These are phyloP conservation scores for Thalassarche chlororhynchos DNA, from an alignment of 2,113 vertebrate species.

Conservation along the genomic window DNA sequence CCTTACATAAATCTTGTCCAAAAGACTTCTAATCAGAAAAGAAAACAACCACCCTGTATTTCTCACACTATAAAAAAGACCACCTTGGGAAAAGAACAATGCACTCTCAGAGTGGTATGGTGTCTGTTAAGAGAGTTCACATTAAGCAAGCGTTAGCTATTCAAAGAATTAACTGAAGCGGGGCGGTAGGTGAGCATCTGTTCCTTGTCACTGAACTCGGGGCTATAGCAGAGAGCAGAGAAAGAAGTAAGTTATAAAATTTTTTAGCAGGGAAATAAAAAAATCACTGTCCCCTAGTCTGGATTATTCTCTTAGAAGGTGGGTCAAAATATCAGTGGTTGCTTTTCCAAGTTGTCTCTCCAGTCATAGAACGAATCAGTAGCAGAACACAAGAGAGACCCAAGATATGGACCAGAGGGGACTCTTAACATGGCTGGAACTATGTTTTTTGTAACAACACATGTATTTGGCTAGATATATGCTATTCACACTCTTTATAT, in stretches of 20 bases:
- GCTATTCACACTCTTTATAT: not conserved
- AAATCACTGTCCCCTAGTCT: not conserved
- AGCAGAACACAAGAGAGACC: not conserved
- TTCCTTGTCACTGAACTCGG: conserved; percentile 17
- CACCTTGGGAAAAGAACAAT: conserved; percentile 40
- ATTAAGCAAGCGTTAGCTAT: not conserved
- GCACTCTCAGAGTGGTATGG: not conserved
- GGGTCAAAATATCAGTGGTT: not conserved
- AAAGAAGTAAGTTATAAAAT: not conserved
- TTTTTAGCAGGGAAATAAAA: not conserved
- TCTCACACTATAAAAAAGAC: conserved; percentile 26
- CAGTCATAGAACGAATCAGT: not conserved
- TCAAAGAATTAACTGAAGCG: not conserved
- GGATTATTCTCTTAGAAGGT: not conserved
- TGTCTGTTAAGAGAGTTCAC: conserved; percentile 5
- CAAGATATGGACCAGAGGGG: not conserved
- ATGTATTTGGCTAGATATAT: not conserved
- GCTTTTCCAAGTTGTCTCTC: not conserved
- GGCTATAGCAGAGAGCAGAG: not conserved
- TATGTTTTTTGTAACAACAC: not conserved
- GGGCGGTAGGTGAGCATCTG: not conserved
- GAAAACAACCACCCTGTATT: not conserved
- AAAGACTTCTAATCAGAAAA: conserved; percentile 44
- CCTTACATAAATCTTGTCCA: not conserved
- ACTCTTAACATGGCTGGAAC: not conserved